phyloP scores from a whole-genome alignment of 2,888 invertebrate species.

The Pyrrhosoma nymphula region DNA sequence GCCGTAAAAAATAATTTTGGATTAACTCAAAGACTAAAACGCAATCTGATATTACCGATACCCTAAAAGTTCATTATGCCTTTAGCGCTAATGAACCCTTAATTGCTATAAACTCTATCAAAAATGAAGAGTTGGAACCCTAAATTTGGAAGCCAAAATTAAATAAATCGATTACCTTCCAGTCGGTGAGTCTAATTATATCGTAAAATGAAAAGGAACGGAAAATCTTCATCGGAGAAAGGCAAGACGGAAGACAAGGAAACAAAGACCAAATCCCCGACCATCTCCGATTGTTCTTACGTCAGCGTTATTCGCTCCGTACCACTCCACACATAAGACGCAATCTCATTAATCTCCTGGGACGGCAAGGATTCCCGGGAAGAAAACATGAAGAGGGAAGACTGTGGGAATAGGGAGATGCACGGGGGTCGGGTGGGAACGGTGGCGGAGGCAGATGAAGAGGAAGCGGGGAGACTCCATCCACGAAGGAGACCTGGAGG shows the following conservation, averaged over 20 bases:
- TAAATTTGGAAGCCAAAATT: not conserved
- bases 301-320: not conserved
- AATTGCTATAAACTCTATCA: not conserved
- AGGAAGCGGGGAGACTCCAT: not conserved
- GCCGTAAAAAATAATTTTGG: too few species aligned
- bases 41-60: not conserved
- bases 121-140: not conserved
- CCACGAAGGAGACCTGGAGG: not conserved
- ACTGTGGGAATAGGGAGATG: not conserved
- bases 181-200: not conserved
- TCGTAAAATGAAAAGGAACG: not conserved
- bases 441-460: too few species aligned
- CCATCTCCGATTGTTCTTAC: not conserved
- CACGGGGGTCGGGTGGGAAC: not conserved
- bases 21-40: not conserved
- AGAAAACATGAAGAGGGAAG: not conserved
- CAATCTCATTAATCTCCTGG: constrained; percentile 6
- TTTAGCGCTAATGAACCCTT: not conserved
- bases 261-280: not conserved
- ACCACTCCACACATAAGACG: not conserved
- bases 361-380: not conserved
- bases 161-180: not conserved
- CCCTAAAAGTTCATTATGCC: not conserved
- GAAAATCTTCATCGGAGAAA: not conserved
- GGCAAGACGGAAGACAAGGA: not conserved